Evolutionary conservation across 92 coral and sea anemone genomes (phyloP), one percentile per base, ranked within the genome.

Genomic region (Epizoanthus fatuus): DNA sequence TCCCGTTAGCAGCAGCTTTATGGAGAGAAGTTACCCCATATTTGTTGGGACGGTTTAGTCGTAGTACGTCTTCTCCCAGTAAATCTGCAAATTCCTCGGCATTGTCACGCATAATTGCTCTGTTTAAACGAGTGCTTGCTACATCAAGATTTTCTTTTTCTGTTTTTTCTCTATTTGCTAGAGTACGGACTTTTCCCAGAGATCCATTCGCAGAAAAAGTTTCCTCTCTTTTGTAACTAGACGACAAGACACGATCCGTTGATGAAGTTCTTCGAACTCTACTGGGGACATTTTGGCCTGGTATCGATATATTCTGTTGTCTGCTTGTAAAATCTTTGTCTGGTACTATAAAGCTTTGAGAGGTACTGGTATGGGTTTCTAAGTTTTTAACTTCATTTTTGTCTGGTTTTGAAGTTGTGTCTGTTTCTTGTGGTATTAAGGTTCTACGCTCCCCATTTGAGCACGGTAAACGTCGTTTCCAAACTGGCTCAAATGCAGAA

Each of bases 1-100:
- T 82, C 63, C 98, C 98, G 19, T 90, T 92, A 38, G 92, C 90
- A 6, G 95, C 92, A 68, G 98, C 98, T 71, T 88, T 92, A 84
- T 95, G 98, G 35, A 95, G 91, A 17, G 85, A 89, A 11, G 98
- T 95, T 51, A 89, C 69, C 63, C 97, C 98, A 52, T 74, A 63
- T 73, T 80, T 88, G 65, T 87, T 81, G 9, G 90, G 88, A 35
- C 47, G 56, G 45, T 85, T 83, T 9, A 88, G 84, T 16, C 87
- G 86, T 20, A 81, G 52, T 22, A 78, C 68, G 3, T 83, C 64
- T 70, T 88, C 90, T 22, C 35, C 4, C 53, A 90, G 82, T 42
- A 93, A 57, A 38, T 56, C 72, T 42, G 86, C 87, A 10, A 91
- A 76, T 68, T 91, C 94, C 12, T 69, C 66, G n/a, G 84, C 84